A percentile compares a stretch with the other conserved stretches of the same genome.
Conservation (phyloP, 2,797 vertebrate genomes). For the Buphagus erythrorhynchus region DNA sequence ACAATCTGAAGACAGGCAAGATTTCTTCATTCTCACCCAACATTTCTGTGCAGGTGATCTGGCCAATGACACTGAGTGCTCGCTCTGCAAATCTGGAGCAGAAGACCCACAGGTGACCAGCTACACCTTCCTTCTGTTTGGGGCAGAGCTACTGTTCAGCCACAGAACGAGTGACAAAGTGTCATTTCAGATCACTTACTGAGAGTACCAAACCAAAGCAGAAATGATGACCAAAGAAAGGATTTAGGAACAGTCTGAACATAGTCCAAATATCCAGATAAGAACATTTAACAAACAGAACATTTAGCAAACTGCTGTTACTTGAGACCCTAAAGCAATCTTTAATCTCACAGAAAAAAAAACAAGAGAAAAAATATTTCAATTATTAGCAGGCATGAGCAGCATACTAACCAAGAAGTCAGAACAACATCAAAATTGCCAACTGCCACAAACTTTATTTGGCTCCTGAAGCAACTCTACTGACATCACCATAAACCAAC, state of each 20-base stretch:
- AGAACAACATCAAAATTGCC: neutral
- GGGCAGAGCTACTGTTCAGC: neutral
- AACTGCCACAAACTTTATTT: neutral
- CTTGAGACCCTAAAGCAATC: neutral
- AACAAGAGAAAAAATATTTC: neutral
- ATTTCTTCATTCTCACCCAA: neutral
- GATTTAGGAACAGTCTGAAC: neutral
- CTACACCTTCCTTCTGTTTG: neutral
- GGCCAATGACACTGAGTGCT: neutral
- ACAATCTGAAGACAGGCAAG: neutral
- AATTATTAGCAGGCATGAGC: neutral
- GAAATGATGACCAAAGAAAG: neutral
- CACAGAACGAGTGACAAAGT: neutral
- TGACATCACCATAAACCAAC: neutral
- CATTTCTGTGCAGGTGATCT: neutral
- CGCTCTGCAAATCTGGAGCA: accelerated
- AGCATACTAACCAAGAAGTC: neutral
- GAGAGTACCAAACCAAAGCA: neutral
- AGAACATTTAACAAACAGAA: neutral
- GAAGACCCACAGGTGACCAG: neutral
- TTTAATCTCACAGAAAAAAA: neutral
- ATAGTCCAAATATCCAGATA: neutral
- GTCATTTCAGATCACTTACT: neutral
- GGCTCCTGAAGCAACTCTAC: neutral
- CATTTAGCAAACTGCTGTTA: neutral